Conservation (phyloP, 92 coral and sea anemone species). For the Scolanthus callimorphus region DNA sequence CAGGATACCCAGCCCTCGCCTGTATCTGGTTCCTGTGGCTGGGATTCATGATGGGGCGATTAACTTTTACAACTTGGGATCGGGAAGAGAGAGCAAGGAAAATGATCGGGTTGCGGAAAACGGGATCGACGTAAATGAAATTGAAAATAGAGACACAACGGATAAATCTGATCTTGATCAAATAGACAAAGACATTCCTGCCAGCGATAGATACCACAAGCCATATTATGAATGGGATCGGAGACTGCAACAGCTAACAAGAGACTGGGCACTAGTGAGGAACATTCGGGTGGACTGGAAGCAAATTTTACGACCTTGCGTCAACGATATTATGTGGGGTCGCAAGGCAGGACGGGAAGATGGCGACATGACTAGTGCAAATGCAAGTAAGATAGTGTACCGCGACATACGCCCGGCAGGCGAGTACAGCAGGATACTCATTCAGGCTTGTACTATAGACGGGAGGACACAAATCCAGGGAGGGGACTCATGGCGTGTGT, state of each 20-base stretch:
- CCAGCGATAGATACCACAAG: too few relatives aligned
- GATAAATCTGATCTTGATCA: too few relatives aligned
- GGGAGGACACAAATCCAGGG: conserved; percentile 17
- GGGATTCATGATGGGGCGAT: too few relatives aligned
- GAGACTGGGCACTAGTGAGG: neutral
- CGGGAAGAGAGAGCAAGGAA: neutral
- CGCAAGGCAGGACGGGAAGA: conserved; percentile 29
- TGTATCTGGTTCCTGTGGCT: too few relatives aligned
- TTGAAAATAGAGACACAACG: too few relatives aligned
- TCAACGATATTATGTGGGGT: neutral
- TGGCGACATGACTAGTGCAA: conserved; percentile 26
- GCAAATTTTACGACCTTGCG: neutral
- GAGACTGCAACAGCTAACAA: neutral
- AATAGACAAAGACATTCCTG: too few relatives aligned
- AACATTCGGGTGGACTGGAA: neutral
- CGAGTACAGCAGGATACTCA: conserved; percentile 31
- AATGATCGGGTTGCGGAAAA: neutral
- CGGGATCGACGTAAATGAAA: too few relatives aligned
- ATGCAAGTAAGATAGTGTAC: conserved; percentile 8
- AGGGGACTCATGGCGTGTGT: conserved; percentile 53
- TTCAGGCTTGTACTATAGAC: conserved; percentile 27
- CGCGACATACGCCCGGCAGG: conserved; percentile 33
- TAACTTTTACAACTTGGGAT: neutral
- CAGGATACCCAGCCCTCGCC: too few relatives aligned
- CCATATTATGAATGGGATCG: too few relatives aligned